Evolutionary conservation across 2,888 invertebrate genomes (phyloP).

Genomic region (Creontiades dilutus): DNA sequence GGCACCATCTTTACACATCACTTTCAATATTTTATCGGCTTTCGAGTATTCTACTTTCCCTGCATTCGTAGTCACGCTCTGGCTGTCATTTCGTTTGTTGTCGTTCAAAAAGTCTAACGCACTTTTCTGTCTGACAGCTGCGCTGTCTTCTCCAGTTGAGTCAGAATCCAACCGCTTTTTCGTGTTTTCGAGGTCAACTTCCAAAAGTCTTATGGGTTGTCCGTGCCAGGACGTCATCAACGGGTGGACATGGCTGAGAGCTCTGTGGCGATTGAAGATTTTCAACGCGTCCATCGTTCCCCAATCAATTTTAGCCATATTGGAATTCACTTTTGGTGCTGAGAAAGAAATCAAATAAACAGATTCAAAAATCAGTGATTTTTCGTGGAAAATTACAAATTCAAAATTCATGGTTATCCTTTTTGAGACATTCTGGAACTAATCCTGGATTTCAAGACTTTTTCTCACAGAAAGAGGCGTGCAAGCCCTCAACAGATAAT

Average conservation of each 20-base stretch:
- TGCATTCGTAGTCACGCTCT: conserved; percentile 30
- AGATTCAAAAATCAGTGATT: too few species aligned
- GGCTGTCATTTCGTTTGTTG: conserved; percentile 72
- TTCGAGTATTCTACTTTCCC: conserved; percentile 80
- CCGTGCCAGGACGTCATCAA: conserved; percentile 83
- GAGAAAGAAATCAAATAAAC: conserved; percentile 77
- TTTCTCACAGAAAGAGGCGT: too few species aligned
- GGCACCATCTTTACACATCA: conserved; percentile 84
- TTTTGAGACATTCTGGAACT: too few species aligned
- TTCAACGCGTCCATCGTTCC: conserved; percentile 82
- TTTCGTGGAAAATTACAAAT: too few species aligned
- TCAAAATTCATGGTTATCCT: too few species aligned
- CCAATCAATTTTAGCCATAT: conserved; percentile 85
- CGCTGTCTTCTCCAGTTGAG: background rate
- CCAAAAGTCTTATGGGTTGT: conserved; percentile 83
- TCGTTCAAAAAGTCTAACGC: conserved; percentile 75
- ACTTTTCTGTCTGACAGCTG: conserved; percentile 62
- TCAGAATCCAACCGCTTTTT: background rate
- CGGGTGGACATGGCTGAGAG: conserved; percentile 83
- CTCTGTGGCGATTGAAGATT: conserved; percentile 86
- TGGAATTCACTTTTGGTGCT: conserved; percentile 87
- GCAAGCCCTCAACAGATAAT: too few species aligned
- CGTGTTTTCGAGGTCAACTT: conserved; percentile 79
- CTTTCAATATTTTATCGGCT: conserved; percentile 81
- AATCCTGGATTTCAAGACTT: too few species aligned